Conservation (phyloP, 2,797 vertebrate species). For the Myotis daubentonii region DNA sequence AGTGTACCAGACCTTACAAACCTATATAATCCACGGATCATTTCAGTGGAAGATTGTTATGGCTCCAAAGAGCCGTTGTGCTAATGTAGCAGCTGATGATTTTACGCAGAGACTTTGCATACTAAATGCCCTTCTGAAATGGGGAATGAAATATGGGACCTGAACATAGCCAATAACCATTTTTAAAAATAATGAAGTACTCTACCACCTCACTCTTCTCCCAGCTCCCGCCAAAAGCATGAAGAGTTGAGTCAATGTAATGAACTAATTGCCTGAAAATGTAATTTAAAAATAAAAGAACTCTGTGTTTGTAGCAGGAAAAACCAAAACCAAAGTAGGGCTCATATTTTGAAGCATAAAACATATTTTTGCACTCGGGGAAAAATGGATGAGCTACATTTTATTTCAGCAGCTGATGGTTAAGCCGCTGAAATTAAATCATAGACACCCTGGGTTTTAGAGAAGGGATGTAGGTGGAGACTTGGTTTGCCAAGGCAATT, state of each 20-base stretch:
- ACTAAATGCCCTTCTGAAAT: constrained; percentile 82
- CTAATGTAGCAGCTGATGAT: constrained; percentile 83
- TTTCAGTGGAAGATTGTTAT: constrained; percentile 81
- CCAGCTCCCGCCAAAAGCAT: not conserved
- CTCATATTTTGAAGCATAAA: constrained; percentile 64
- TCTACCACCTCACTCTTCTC: constrained; percentile 61
- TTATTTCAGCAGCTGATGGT: constrained; percentile 58
- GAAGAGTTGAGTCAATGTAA: constrained; percentile 61
- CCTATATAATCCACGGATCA: constrained; percentile 84
- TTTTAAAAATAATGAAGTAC: constrained; percentile 76
- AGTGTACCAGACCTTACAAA: constrained; percentile 83
- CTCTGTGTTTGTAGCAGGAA: not conserved
- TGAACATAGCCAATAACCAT: constrained; percentile 68
- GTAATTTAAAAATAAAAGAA: constrained; percentile 60
- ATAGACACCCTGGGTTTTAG: constrained; percentile 39
- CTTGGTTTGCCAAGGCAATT: constrained; percentile 65
- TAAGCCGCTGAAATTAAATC: constrained; percentile 68
- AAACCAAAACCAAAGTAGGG: not conserved
- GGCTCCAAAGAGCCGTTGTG: constrained; percentile 84
- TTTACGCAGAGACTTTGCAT: constrained; percentile 74
- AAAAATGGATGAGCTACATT: constrained; percentile 52
- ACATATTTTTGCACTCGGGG: constrained; percentile 48
- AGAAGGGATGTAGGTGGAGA: constrained; percentile 37
- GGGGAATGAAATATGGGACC: constrained; percentile 77
- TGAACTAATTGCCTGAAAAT: constrained; percentile 70